Percentiles rank a stretch among this genome's conserved stretches.
phyloP scores from a whole-genome alignment of 1,140 invertebrate species.

The Archivesica marissinica region DNA sequence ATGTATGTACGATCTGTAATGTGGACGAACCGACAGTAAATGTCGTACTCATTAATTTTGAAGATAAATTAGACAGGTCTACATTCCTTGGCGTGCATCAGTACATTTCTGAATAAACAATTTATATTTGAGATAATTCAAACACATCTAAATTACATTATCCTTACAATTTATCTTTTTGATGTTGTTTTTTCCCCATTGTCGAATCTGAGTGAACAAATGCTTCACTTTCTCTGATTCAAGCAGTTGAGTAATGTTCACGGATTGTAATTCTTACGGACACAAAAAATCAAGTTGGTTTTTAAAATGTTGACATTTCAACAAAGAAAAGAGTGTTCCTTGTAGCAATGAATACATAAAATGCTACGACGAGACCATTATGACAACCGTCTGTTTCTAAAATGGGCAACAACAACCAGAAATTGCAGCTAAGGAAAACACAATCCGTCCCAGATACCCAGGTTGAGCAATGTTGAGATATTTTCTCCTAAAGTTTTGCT shows the following conservation, averaged over 20 bases:
- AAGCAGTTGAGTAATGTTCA: conserved; percentile 8
- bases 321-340: not conserved
- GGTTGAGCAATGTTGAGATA: conserved; percentile 47
- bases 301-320: conserved; percentile 18
- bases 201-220: not conserved
- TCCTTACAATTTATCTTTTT: conserved; percentile 97
- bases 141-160: too few relatives aligned
- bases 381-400: not conserved
- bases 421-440: conserved; percentile 72
- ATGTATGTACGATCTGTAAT: too few relatives aligned
- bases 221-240: not conserved
- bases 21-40: too few relatives aligned
- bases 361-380: not conserved
- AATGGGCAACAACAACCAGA: conserved; percentile 78
- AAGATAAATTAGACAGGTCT: too few relatives aligned
- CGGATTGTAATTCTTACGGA: not conserved
- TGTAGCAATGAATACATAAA: not conserved
- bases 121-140: too few relatives aligned
- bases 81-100: too few relatives aligned
- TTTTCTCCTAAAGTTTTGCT: not conserved
- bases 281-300: not conserved
- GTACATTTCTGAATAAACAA: too few relatives aligned
- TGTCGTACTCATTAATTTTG: too few relatives aligned
- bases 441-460: conserved; percentile 78
- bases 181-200: conserved; percentile 99